phyloP scores from a whole-genome alignment of 2,113 vertebrate genomes.

The Serinus canaria region DNA sequence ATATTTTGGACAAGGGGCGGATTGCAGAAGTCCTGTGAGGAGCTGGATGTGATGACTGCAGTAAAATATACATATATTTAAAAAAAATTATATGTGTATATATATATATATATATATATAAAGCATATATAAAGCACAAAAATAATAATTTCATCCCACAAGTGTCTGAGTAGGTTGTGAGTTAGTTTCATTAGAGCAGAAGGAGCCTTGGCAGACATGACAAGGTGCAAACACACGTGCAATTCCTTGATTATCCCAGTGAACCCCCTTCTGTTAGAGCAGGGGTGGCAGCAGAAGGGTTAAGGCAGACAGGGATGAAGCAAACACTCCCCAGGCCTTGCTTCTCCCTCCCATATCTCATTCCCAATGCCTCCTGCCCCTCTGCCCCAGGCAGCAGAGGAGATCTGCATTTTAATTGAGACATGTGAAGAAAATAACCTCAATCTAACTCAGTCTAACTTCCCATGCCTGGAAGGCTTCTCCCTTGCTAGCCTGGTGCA shows the following conservation, averaged over 20 bases:
- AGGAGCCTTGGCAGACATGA: background rate
- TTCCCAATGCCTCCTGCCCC: conserved; percentile 1
- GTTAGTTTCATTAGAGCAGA: background rate
- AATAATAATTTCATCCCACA: background rate
- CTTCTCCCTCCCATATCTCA: background rate
- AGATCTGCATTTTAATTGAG: conserved; percentile 64
- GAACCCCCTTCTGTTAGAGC: background rate
- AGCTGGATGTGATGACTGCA: background rate
- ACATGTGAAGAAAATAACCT: conserved; percentile 12
- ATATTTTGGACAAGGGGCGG: fast-evolving
- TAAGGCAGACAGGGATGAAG: background rate
- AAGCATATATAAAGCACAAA: background rate
- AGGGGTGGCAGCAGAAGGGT: conserved; percentile 15
- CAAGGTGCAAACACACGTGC: background rate
- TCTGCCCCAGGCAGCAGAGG: conserved; percentile 1
- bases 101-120: too few species aligned
- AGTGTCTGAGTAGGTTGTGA: background rate
- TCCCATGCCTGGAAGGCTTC: conserved; percentile 1
- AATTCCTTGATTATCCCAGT: background rate
- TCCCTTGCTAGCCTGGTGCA: background rate
- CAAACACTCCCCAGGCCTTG: background rate
- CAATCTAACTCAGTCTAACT: background rate
- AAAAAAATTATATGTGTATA: too few species aligned
- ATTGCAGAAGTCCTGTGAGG: background rate
- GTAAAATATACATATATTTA: background rate